phyloP scores from a whole-genome alignment of 2,797 vertebrate genomes.

The Enteromius unitaeniatus region DNA sequence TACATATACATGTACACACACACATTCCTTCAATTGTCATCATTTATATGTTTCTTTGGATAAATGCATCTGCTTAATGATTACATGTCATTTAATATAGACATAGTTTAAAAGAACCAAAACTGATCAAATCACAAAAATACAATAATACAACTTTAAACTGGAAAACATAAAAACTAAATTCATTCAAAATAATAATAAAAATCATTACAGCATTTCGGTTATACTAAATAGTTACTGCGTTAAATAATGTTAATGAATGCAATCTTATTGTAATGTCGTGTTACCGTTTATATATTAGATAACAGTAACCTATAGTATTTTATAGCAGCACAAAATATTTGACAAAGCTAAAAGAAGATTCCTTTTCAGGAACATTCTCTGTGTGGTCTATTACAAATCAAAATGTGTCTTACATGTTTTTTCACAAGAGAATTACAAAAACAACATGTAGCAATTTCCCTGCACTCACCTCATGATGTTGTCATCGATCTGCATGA shows the following conservation, averaged over 20 bases:
- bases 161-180: too few relatives aligned
- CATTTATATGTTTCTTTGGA: too few relatives aligned
- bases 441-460: neutral
- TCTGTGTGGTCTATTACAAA: neutral
- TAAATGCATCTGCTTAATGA: too few relatives aligned
- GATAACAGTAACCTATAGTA: neutral
- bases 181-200: neutral
- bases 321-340: neutral
- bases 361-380: neutral
- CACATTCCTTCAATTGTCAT: too few relatives aligned
- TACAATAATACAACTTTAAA: too few relatives aligned
- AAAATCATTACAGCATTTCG: neutral
- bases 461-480: slow-evolving; percentile 89
- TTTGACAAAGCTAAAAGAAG: neutral
- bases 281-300: neutral
- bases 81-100: too few relatives aligned
- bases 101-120: too few relatives aligned
- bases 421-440: slow-evolving; percentile 6
- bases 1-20: too few relatives aligned
- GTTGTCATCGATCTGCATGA: slow-evolving; percentile 98
- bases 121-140: too few relatives aligned
- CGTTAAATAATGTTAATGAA: neutral
- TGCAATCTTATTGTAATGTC: too few relatives aligned
- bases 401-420: neutral
- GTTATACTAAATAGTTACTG: neutral